These are phyloP conservation scores for Helobdella robusta DNA, from an alignment of 2,888 invertebrate genomes.

Conservation along the genomic window DNA sequence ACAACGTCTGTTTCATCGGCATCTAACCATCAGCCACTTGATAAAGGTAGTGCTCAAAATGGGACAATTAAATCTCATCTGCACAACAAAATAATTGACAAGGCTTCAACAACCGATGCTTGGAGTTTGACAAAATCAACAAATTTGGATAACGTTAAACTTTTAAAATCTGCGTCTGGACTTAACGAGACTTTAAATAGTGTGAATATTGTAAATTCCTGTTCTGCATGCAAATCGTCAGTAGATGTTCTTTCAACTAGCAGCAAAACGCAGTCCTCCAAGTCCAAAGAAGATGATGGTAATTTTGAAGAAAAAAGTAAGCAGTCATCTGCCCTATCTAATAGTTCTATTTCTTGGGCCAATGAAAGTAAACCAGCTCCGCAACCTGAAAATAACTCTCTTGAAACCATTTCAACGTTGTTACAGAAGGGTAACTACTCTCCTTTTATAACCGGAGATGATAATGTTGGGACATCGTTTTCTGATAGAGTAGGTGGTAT, in stretches of 20 bases:
- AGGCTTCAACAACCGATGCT: too few relatives aligned
- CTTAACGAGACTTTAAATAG: too few relatives aligned
- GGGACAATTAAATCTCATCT: too few relatives aligned
- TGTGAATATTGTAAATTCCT: too few relatives aligned
- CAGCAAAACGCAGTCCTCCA: conserved; percentile 15
- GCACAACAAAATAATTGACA: too few relatives aligned
- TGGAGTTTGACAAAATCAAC: too few relatives aligned
- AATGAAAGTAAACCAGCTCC: conserved; percentile 6
- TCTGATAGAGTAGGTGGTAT: conserved; percentile 62
- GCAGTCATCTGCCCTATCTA: background rate
- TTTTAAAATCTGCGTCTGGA: too few relatives aligned
- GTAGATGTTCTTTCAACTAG: conserved; percentile 25
- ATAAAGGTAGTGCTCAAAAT: too few relatives aligned
- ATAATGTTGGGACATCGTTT: conserved; percentile 56
- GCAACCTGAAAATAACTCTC: background rate
- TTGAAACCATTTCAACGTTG: background rate
- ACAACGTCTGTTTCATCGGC: too few relatives aligned
- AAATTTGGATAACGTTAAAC: too few relatives aligned
- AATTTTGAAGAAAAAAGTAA: background rate
- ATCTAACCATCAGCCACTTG: too few relatives aligned
- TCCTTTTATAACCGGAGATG: conserved; percentile 40
- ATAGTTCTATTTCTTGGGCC: conserved; percentile 5
- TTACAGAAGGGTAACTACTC: conserved; percentile 68
- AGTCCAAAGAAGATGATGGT: background rate
- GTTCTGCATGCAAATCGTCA: background rate